phyloP scores from a whole-genome alignment of 30 jellyfish, hydroid and myxozoan species.

The Hydractinia echinata region DNA sequence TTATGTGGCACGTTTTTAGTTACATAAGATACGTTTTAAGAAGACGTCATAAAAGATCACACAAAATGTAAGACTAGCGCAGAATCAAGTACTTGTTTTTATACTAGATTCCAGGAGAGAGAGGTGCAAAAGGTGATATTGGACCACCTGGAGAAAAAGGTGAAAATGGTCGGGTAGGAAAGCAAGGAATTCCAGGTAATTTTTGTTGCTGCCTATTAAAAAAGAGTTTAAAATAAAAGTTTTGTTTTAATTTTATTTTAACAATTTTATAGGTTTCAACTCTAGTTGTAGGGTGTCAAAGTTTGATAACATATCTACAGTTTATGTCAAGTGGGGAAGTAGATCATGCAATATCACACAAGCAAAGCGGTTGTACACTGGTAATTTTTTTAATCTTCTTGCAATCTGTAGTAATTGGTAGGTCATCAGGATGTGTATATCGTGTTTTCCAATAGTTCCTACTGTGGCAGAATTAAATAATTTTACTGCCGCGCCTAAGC shows the following conservation, averaged over 20 bases:
- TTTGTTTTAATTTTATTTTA: too few species aligned
- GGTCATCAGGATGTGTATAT: too few species aligned
- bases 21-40: neutral
- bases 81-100: neutral
- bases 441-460: too few species aligned
- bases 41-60: neutral
- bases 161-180: neutral
- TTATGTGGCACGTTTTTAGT: too few species aligned
- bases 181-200: neutral
- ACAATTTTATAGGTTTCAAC: neutral
- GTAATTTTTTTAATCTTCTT: too few species aligned
- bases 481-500: too few species aligned
- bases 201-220: too few species aligned
- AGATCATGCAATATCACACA: neutral
- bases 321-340: conserved; percentile 4
- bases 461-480: too few species aligned
- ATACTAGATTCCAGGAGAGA: neutral
- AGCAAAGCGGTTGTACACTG: too few species aligned
- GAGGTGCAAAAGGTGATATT: neutral
- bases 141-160: conserved; percentile 2
- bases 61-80: neutral
- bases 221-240: too few species aligned
- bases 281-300: neutral
- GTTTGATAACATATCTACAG: neutral
- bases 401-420: too few species aligned